phyloP scores from a whole-genome alignment of 2,797 vertebrate species.

The Spea hammondii region DNA sequence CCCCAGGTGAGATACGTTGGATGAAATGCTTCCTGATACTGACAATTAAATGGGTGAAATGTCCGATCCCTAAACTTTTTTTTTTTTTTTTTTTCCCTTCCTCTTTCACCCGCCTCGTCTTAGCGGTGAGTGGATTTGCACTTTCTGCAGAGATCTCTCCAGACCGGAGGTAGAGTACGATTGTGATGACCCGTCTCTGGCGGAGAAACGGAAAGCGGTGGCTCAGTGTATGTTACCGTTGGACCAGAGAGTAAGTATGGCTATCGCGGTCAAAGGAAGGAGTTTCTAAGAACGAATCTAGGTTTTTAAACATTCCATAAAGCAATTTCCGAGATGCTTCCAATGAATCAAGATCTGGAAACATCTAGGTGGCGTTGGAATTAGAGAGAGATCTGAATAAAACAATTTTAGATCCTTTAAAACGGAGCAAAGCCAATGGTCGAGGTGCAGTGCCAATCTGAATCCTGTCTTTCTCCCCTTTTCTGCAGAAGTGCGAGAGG shows the following conservation, averaged over 20 bases:
- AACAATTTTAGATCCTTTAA: neutral
- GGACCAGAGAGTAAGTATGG: constrained; percentile 70
- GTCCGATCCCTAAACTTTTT: neutral
- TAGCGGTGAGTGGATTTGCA: constrained; percentile 80
- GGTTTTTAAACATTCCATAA: no score
- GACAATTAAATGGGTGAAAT: neutral
- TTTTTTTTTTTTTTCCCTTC: no score
- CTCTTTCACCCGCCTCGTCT: neutral
- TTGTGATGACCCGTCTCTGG: constrained; percentile 66
- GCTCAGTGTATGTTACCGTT: constrained; percentile 62
- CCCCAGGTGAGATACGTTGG: constrained; percentile 66
- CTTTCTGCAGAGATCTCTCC: constrained; percentile 74
- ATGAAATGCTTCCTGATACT: neutral
- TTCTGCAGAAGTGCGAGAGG: constrained; percentile 73
- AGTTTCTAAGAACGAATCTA: no score
- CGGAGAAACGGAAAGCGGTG: constrained; percentile 71
- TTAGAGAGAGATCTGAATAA: no score
- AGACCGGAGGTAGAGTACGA: constrained; percentile 78
- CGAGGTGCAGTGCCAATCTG: neutral
- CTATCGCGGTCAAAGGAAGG: no score
- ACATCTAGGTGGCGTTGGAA: no score
- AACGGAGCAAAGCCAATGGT: neutral
- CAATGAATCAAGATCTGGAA: no score
- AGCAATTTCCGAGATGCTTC: no score
- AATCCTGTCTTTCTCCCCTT: neutral